phyloP scores from a whole-genome alignment of 2,113 vertebrate genomes.

The Tetrao urogallus region DNA sequence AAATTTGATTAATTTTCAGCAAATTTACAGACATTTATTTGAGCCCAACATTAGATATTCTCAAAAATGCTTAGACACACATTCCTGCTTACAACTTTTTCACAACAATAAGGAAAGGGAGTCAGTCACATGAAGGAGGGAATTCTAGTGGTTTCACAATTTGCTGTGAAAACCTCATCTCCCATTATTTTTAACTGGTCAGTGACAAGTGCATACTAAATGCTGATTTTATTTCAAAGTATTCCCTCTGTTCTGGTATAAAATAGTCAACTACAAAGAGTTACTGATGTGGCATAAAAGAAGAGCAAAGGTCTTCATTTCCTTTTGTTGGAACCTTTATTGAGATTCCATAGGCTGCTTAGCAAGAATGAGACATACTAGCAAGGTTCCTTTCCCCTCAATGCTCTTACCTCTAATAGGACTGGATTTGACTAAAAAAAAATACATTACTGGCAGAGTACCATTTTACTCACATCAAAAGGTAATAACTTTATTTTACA shows the following conservation, averaged over 20 bases:
- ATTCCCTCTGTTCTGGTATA: background rate
- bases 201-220: background rate
- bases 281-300: background rate
- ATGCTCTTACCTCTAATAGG: background rate
- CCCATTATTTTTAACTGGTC: background rate
- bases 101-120: background rate
- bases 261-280: background rate
- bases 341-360: background rate
- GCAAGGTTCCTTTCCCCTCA: background rate
- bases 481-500: background rate
- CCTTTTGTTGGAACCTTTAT: background rate
- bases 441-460: background rate
- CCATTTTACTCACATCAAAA: background rate
- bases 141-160: background rate
- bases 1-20: background rate
- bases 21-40: background rate
- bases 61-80: background rate
- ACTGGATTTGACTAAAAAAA: background rate
- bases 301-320: background rate
- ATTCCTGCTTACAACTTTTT: background rate
- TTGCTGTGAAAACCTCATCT: background rate
- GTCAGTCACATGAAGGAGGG: background rate
- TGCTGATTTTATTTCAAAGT: background rate
- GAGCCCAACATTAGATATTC: accelerated
- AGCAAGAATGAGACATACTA: background rate